These are phyloP conservation scores for Drosophila teissieri DNA, from an alignment of 1,140 invertebrate genomes.

Conservation along the genomic window DNA sequence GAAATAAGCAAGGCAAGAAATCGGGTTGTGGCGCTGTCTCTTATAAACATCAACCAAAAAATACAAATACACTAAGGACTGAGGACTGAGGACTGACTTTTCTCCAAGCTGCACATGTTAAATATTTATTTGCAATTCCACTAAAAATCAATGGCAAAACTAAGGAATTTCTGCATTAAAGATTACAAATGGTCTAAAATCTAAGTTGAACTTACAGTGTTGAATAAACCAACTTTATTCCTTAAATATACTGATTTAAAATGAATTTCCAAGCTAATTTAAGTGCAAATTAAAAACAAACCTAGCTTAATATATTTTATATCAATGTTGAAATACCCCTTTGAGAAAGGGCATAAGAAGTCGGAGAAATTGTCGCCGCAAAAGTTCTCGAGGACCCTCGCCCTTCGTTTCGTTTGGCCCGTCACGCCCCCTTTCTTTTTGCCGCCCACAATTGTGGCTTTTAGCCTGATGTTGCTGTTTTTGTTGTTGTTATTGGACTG, in stretches of 20 bases:
- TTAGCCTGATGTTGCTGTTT: slow-evolving; percentile 3
- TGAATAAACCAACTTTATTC: no score
- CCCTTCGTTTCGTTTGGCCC: background rate
- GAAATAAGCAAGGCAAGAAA: slow-evolving; percentile 8
- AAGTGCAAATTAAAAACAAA: no score
- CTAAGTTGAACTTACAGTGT: no score
- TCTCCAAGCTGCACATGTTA: background rate
- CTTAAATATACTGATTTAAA: no score
- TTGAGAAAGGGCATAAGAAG: background rate
- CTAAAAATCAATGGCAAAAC: background rate
- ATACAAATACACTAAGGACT: slow-evolving; percentile 5
- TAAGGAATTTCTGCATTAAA: background rate
- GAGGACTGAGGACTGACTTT: background rate
- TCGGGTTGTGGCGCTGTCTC: background rate
- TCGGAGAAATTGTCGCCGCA: slow-evolving; percentile 45
- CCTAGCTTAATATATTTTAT: background rate
- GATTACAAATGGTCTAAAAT: no score
- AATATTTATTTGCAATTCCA: slow-evolving; percentile 5
- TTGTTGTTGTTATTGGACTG: background rate
- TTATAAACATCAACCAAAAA: slow-evolving; percentile 2
- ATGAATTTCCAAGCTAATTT: no score
- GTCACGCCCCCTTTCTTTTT: background rate
- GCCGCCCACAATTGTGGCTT: slow-evolving; percentile 16
- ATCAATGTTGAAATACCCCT: background rate
- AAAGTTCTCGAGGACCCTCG: slow-evolving; percentile 28